phyloP scores from a whole-genome alignment of 2,113 vertebrate species.

The Abramis brama region DNA sequence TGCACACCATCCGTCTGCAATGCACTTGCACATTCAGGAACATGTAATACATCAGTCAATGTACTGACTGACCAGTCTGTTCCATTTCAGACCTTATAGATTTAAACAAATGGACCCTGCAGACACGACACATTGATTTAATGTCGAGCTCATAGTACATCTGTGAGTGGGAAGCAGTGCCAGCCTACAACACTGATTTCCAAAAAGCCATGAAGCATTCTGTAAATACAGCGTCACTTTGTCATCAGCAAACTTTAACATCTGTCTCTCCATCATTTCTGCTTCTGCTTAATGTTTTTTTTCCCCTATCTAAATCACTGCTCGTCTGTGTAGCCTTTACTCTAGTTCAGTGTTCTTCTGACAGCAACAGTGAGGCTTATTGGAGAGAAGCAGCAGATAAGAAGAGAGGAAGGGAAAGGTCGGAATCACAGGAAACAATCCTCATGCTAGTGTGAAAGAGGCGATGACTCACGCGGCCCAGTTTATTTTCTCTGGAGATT shows the following conservation, averaged over 20 bases:
- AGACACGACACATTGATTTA: not conserved
- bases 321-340: conserved; percentile 12
- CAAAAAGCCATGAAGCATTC: conserved; percentile 13
- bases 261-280: conserved; percentile 1
- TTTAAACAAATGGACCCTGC: not conserved
- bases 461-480: not conserved
- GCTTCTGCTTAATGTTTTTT: conserved; percentile 4
- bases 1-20: conserved; percentile 37
- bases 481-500: conserved; percentile 31
- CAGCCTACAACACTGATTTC: not conserved
- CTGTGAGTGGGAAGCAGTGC: not conserved
- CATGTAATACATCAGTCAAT: conserved; percentile 41
- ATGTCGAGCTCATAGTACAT: not conserved
- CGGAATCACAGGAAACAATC: not conserved
- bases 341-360: conserved; percentile 32
- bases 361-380: not conserved
- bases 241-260: not conserved
- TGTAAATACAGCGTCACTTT: not conserved
- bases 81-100: conserved; percentile 9
- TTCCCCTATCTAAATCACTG: not conserved
- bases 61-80: not conserved
- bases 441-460: conserved; percentile 15
- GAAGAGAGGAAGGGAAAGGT: conserved; percentile 28
- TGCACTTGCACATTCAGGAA: conserved; percentile 21
- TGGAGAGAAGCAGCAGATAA: conserved; percentile 11